Conservation (phyloP, 2,113 vertebrate species). For the Athene noctua region DNA sequence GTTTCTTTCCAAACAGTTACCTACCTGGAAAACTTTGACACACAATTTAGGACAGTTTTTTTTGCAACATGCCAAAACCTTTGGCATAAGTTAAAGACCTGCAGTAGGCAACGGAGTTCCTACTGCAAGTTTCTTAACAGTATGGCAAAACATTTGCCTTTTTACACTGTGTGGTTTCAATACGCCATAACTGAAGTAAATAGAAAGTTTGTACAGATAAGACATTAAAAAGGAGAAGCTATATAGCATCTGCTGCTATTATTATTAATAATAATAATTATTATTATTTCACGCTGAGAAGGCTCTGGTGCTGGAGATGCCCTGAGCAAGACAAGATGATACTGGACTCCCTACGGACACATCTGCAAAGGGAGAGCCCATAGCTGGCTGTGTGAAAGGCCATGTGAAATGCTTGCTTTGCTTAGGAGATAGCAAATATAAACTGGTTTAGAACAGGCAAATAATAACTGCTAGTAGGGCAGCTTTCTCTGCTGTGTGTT, state of each 20-base stretch:
- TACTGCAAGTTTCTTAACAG: not conserved
- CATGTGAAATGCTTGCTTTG: not conserved
- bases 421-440: not conserved
- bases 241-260: not conserved
- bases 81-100: not conserved
- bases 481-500: not conserved
- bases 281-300: not conserved
- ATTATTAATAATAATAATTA: not conserved
- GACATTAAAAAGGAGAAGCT: not conserved
- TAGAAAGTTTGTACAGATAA: not conserved
- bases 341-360: not conserved
- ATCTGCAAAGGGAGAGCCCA: not conserved
- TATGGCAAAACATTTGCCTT: not conserved
- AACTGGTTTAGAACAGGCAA: not conserved
- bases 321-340: accelerated
- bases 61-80: not conserved
- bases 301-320: not conserved
- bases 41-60: not conserved
- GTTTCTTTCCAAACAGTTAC: not conserved
- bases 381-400: not conserved
- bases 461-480: not conserved
- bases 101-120: not conserved
- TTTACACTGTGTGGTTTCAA: not conserved
- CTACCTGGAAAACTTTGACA: not conserved
- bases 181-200: not conserved